A percentile compares a stretch with the other conserved stretches of the same genome.
Conservation (phyloP, 2,797 vertebrate genomes). For the Hypotaenidia philippensis region DNA sequence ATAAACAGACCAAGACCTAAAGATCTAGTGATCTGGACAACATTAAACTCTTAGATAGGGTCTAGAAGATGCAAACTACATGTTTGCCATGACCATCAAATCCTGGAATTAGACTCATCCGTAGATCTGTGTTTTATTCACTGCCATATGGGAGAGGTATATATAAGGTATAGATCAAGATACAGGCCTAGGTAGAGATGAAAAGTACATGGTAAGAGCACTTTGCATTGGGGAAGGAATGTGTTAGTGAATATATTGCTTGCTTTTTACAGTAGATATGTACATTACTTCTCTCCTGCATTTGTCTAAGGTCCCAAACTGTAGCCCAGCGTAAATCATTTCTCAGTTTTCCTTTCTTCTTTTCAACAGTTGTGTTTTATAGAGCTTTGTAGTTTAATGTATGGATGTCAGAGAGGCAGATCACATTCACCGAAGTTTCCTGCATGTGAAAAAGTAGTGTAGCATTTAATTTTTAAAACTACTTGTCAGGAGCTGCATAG, state of each 20-base stretch:
- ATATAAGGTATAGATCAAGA: background rate
- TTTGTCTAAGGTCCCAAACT: background rate
- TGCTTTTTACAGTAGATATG: background rate
- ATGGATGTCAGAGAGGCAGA: background rate
- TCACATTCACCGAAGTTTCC: background rate
- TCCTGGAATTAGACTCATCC: background rate
- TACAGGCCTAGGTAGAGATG: background rate
- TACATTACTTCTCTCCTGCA: background rate
- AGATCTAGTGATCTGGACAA: background rate
- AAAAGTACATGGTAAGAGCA: background rate
- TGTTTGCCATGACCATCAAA: background rate
- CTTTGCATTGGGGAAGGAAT: background rate
- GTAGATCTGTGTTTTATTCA: background rate
- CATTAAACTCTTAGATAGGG: background rate
- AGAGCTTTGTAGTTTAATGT: background rate
- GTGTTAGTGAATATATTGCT: rapidly evolving
- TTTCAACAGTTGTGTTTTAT: background rate
- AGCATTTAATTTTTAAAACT: constrained; percentile 60
- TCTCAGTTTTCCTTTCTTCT: background rate
- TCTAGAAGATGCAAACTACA: background rate
- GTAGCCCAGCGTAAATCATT: background rate
- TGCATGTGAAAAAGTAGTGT: constrained; percentile 5
- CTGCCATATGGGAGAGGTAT: background rate
- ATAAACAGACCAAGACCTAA: background rate
- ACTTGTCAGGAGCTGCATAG: constrained; percentile 68